Conservation (phyloP, 2,888 invertebrate genomes). For the Polyommatus icarus region DNA sequence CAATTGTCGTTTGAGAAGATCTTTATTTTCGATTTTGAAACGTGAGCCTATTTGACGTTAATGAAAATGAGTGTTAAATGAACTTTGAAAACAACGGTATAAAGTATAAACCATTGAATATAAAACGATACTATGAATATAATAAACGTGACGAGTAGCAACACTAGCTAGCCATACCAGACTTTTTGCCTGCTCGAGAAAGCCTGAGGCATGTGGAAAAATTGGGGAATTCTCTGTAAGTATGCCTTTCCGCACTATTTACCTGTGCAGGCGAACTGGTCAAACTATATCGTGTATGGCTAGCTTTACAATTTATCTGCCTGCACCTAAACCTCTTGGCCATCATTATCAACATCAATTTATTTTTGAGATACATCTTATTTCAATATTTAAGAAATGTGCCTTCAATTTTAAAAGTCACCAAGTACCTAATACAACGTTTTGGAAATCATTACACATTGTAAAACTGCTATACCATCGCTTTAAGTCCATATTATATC, state of each 20-base stretch:
- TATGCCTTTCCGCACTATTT: not conserved
- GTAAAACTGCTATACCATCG: constrained; percentile 1
- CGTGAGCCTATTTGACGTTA: not conserved
- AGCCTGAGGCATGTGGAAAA: not conserved
- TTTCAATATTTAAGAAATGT: constrained; percentile 10
- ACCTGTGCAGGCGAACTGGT: not conserved
- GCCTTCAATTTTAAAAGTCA: constrained; percentile 3
- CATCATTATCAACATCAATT: not conserved
- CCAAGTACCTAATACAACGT: constrained; percentile 14
- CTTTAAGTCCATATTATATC: not conserved
- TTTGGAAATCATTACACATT: constrained; percentile 17
- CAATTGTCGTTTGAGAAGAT: not conserved
- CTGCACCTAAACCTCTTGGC: not conserved
- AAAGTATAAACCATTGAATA: not conserved
- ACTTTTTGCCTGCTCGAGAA: not conserved
- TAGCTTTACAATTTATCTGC: constrained; percentile 8
- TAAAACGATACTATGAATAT: not conserved
- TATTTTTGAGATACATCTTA: constrained; percentile 4
- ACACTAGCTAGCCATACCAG: not conserved
- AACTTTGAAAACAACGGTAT: not conserved
- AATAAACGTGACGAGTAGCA: no score
- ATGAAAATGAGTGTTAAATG: not conserved
- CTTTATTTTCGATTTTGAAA: not conserved
- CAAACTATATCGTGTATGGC: not conserved
- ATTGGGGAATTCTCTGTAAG: not conserved